Evolutionary conservation across 2,113 vertebrate genomes (phyloP), one percentile per base, ranked within the genome.

Genomic region (Silurus glanis): DNA sequence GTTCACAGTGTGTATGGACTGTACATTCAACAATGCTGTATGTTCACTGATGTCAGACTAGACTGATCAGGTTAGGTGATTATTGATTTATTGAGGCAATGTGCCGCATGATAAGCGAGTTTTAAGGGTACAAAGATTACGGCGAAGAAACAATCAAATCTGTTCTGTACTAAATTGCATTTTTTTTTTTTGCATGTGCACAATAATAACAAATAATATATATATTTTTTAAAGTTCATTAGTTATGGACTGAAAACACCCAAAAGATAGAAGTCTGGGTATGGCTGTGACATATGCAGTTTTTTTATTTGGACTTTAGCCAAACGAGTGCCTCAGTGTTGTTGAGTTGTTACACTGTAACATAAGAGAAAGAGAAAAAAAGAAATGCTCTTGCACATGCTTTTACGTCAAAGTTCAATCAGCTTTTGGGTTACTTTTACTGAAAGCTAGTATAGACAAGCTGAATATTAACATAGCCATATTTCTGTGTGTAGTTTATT

Each of bases 321-420:
- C 51, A 45, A 8, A 58, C 14, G 4, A 47, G 59, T 72, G 67
- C 4, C 9, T 55, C 23, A 61, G 14, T 59, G 55, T 59, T n/a
- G 82, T 19, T n/a, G 23, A 80, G 5, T 3, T 12, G 53, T 71
- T 45, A 80, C 53, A 80, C 45, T 71, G 80, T 49, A 80, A 80
- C 62, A 19, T 47, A 21, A 59, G n/a, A 62, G 47, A 12, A 9
- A 62, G 45, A 66, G n/a, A 21, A 2, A 19, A 76, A 37, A 45
- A 47, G 17, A 56, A 14, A 58, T 13, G 6, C 83, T 19, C 25
- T 79, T 85, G 13, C 8, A n/a, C 75, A 67, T 58, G 9, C 59
- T 13, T 81, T 58, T 19, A 23, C 28, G 7, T 86, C 76, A 84
- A 75, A 80, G 82, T 49, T 86, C 67, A 75, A 9, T 49, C 59